Percentiles rank a stretch among this genome's conserved stretches.
These are phyloP conservation scores for Anabas testudineus DNA, from an alignment of 2,797 vertebrate species.

Conservation along the genomic window DNA sequence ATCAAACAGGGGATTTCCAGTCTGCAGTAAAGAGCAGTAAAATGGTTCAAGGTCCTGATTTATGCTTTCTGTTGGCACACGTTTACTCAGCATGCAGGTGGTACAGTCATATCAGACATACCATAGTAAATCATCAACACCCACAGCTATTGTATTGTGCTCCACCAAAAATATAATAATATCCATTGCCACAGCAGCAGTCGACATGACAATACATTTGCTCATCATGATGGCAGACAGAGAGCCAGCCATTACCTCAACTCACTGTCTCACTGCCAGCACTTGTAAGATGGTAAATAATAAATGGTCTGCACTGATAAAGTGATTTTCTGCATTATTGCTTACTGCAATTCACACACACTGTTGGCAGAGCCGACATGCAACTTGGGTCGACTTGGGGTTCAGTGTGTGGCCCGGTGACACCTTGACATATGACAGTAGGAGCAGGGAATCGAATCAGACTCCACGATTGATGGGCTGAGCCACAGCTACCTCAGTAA, in stretches of 20 bases:
- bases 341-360: no score
- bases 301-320: no score
- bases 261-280: constrained; percentile 12
- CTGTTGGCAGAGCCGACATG: no score
- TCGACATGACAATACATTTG: constrained; percentile 58
- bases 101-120: constrained; percentile 43
- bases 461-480: no score
- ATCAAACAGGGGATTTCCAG: constrained; percentile 27
- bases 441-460: no score
- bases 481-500: no score
- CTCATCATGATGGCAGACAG: constrained; percentile 66
- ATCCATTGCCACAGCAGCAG: constrained; percentile 32
- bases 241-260: constrained; percentile 44
- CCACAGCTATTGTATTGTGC: constrained; percentile 44
- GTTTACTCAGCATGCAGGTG: constrained; percentile 44
- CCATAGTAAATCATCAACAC: constrained; percentile 56
- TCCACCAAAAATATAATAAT: constrained; percentile 60
- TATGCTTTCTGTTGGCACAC: constrained; percentile 30
- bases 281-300: constrained; percentile 2
- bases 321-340: no score
- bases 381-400: no score
- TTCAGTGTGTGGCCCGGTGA: no score
- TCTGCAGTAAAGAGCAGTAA: constrained; percentile 44
- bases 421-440: no score
- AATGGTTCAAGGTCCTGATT: constrained; percentile 61